phyloP scores from a whole-genome alignment of 2,888 invertebrate species.

The Itoplectis maculator region DNA sequence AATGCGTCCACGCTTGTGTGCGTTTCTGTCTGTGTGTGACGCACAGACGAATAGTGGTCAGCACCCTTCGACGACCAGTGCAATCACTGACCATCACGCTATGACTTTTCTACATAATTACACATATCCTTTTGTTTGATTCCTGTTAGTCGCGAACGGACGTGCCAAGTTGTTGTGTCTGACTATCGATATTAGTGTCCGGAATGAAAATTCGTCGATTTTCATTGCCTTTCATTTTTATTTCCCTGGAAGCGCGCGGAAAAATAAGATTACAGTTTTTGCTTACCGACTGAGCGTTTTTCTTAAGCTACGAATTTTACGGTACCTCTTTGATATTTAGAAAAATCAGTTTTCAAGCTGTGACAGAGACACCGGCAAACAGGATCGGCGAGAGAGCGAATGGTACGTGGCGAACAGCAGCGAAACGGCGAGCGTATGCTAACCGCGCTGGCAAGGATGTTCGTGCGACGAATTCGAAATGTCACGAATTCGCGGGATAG shows the following conservation, averaged over 20 bases:
- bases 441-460: slow-evolving; percentile 30
- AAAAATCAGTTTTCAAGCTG: slow-evolving; percentile 7
- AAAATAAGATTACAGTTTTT: no score
- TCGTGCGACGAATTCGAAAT: slow-evolving; percentile 62
- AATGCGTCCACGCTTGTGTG: slow-evolving; percentile 1
- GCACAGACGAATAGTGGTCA: slow-evolving; percentile 14
- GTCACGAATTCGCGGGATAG: slow-evolving; percentile 59
- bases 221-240: neutral
- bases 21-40: neutral
- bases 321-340: slow-evolving; percentile 1
- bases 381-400: neutral
- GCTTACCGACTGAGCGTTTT: no score
- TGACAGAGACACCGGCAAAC: slow-evolving; percentile 2
- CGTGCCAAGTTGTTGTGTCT: neutral
- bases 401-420: slow-evolving; percentile 7
- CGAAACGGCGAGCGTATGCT: slow-evolving; percentile 15
- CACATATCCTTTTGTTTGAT: slow-evolving; percentile 72
- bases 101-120: slow-evolving; percentile 74
- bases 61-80: slow-evolving; percentile 39
- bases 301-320: slow-evolving; percentile 8
- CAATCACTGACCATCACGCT: slow-evolving; percentile 73
- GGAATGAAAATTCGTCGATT: neutral
- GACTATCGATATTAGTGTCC: slow-evolving; percentile 18
- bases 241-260: no score
- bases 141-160: slow-evolving; percentile 70